These are phyloP conservation scores for Penaeus indicus DNA, from an alignment of 1,140 invertebrate genomes.

Conservation along the genomic window DNA sequence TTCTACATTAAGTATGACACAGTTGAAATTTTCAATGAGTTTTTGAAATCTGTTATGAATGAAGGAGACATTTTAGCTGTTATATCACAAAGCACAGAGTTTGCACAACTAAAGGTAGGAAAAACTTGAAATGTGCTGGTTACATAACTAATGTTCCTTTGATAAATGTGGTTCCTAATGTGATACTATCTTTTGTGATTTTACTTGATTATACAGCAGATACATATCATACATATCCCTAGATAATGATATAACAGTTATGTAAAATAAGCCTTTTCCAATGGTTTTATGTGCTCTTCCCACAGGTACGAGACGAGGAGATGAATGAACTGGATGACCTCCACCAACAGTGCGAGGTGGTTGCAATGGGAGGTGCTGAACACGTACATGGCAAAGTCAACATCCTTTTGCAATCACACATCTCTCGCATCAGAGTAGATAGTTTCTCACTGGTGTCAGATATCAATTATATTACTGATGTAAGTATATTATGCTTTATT, in stretches of 20 bases:
- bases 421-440: conserved; percentile 84
- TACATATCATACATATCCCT: not conserved
- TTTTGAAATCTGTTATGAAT: conserved; percentile 84
- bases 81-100: conserved; percentile 93
- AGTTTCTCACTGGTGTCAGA: conserved; percentile 94
- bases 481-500: conserved; percentile 69
- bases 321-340: conserved; percentile 87
- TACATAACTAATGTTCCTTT: conserved; percentile 1
- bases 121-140: not conserved
- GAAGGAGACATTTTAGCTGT: conserved; percentile 89
- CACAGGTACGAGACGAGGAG: conserved; percentile 93
- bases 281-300: conserved; percentile 40
- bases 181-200: not conserved
- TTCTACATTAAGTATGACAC: conserved; percentile 99
- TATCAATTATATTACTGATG: conserved; percentile 92
- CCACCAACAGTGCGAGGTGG: conserved; percentile 81
- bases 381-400: conserved; percentile 97
- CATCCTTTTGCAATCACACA: conserved; percentile 91
- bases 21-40: conserved; percentile 88
- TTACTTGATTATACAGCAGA: not conserved
- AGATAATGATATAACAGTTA: not conserved
- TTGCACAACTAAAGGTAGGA: conserved; percentile 92
- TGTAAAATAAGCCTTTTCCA: not conserved
- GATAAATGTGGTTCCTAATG: not conserved
- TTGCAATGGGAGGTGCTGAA: conserved; percentile 84